A percentile compares a stretch with the other conserved stretches of the same genome.
phyloP scores from a whole-genome alignment of 2,113 vertebrate species.

The Anseranas semipalmata region DNA sequence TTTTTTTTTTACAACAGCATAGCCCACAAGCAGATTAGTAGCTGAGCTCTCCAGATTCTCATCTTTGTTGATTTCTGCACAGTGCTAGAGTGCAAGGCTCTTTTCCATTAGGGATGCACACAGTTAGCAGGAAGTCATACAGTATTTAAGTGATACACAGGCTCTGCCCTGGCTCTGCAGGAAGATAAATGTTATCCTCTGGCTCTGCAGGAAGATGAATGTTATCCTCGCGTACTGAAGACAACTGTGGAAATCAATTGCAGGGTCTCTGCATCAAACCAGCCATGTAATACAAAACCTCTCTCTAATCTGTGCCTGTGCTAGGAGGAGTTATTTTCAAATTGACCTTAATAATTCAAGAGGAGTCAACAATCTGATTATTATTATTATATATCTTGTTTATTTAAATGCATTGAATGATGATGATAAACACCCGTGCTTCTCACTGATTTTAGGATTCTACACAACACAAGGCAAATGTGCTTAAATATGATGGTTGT shows the following conservation, averaged over 20 bases:
- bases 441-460: not conserved
- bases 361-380: not conserved
- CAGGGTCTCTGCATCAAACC: not conserved
- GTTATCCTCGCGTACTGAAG: not conserved
- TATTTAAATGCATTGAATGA: not conserved
- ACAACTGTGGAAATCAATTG: not conserved
- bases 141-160: not conserved
- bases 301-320: not conserved
- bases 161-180: not conserved
- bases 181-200: not conserved
- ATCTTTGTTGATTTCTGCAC: not conserved
- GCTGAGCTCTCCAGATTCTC: not conserved
- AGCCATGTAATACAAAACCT: not conserved
- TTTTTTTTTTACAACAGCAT: not conserved
- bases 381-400: not conserved
- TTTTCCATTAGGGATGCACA: not conserved
- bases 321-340: not conserved
- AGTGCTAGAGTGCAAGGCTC: not conserved
- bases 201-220: not conserved
- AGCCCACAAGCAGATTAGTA: not conserved
- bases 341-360: not conserved
- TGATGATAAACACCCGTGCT: not conserved
- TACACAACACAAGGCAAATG: not conserved
- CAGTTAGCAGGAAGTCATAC: not conserved
- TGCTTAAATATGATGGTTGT: not conserved